Base-by-base conservation (phyloP, 2,888 invertebrate genomes). In the Poecilus cupreus region DNA sequence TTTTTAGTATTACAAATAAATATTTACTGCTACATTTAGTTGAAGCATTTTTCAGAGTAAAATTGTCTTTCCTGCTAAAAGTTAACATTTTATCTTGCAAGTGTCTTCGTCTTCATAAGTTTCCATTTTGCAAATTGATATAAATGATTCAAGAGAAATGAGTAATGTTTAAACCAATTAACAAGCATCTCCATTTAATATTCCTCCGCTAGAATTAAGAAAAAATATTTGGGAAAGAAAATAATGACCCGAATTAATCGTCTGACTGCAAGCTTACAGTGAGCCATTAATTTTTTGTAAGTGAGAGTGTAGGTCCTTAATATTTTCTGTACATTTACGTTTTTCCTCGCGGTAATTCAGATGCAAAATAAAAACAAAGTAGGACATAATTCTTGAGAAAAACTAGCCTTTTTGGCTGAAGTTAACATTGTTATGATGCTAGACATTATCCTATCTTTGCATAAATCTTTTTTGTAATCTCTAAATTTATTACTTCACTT, bases 261-360 rank as follows among this genome's bases (percentile, higher is more conserved):
- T 60, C 60, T 60, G 60, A 26, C 60, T 60, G 60, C 60, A 60
- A 60, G 11, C 60, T 60, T 60, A 60, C 60, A 57, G 11, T 13
- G 26, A 13, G 60, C 60, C 60, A 60, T 60, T 60, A 60, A 60
- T 60, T 60, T 60, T 60, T 60, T 60, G 60, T 60, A 11, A 60
- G 60, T 26, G 60, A 60, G 60, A 60, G 60, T 60, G 26, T 13
- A 26, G n/a, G 24, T 60, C 60, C 26, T 60, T 60, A 26, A 26
- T 60, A 60, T 60, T 60, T 60, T 60, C 60, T 60, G 60, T 60
- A 60, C 60, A 60, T 60, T 60, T 60, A 60, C 60, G 20, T 60
- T 60, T 24, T 60, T 20, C 22, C 13, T 60, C 26, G 13, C 6
- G 60, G 11, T 60, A 54, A 22, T 54, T 20, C 22, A 26, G 60